phyloP scores from a whole-genome alignment of 2,797 vertebrate genomes.

The Takifugu ocellatus region DNA sequence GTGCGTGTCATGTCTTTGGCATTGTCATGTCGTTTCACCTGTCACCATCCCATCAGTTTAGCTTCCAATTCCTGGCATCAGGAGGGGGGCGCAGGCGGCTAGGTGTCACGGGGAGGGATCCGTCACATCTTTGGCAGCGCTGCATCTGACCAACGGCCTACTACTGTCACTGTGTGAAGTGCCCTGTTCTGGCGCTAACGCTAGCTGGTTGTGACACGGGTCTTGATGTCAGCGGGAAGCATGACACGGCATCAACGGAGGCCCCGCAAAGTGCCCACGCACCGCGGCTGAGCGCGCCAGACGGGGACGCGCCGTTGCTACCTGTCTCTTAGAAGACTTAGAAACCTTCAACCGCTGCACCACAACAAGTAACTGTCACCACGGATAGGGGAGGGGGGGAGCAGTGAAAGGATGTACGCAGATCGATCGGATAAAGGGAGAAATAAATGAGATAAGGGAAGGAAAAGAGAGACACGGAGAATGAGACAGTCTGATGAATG shows the following conservation, averaged over 20 bases:
- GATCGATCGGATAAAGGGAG: constrained; percentile 25
- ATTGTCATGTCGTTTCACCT: constrained; percentile 53
- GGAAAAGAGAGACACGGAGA: constrained; percentile 28
- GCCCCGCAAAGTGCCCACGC: constrained; percentile 32
- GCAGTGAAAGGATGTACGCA: constrained; percentile 2
- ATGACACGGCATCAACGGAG: constrained; percentile 53
- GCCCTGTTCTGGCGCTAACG: constrained; percentile 27
- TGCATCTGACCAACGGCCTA: constrained; percentile 67
- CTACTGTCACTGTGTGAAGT: constrained; percentile 65
- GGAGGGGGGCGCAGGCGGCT: background rate
- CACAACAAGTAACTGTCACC: constrained; percentile 32
- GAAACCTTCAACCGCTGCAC: constrained; percentile 14
- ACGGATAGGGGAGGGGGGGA: constrained; percentile 16
- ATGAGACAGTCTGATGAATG: constrained; percentile 55
- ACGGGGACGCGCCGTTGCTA: constrained; percentile 11
- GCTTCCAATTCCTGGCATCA: constrained; percentile 29
- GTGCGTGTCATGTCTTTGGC: constrained; percentile 42
- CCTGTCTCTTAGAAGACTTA: constrained; percentile 32
- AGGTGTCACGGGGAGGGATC: constrained; percentile 44
- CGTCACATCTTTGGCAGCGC: constrained; percentile 50
- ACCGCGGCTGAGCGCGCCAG: constrained; percentile 26
- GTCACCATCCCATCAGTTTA: constrained; percentile 46
- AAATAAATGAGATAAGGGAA: constrained; percentile 38
- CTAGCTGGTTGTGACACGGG: constrained; percentile 65
- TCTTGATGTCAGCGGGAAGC: constrained; percentile 63